Evolutionary conservation across 1,140 invertebrate species (phyloP).

Genomic region (Homarus americanus): DNA sequence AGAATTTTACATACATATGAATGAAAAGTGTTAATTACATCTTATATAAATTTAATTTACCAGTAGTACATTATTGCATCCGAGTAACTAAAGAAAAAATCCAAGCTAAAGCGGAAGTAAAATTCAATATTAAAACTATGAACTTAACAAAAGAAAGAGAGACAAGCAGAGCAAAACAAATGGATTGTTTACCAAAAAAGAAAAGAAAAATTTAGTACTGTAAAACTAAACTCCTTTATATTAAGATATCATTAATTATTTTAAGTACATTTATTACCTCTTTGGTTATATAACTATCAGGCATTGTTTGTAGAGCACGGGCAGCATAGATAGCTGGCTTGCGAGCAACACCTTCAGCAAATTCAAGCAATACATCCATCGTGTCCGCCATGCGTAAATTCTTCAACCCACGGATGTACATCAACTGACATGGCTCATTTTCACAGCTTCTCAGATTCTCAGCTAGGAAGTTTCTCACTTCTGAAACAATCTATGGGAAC

Average conservation of each 20-base stretch:
- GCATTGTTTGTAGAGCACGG: slow-evolving; percentile 83
- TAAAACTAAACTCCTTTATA: no score
- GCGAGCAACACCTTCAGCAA: slow-evolving; percentile 79
- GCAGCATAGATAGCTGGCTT: slow-evolving; percentile 83
- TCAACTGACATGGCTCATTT: slow-evolving; percentile 81
- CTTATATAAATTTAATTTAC: no score
- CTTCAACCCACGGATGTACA: slow-evolving; percentile 84
- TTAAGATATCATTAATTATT: no score
- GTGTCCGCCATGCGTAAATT: slow-evolving; percentile 83
- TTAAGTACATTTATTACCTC: slow-evolving; percentile 74
- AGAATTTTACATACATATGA: no score
- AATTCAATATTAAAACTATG: no score
- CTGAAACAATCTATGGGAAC: slow-evolving; percentile 77
- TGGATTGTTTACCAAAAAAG: neutral
- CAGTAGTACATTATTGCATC: no score
- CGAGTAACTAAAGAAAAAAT: no score
- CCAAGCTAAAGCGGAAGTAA: no score
- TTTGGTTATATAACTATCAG: slow-evolving; percentile 78
- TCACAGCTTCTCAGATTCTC: slow-evolving; percentile 81
- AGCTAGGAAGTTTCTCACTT: slow-evolving; percentile 79
- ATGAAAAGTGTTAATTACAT: no score
- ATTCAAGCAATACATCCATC: slow-evolving; percentile 81
- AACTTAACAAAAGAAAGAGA: neutral
- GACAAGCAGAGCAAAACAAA: neutral
- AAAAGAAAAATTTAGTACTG: neutral